Evolutionary conservation across 2,797 vertebrate genomes (phyloP).

Genomic region (Pseudocheirus occidentalis): DNA sequence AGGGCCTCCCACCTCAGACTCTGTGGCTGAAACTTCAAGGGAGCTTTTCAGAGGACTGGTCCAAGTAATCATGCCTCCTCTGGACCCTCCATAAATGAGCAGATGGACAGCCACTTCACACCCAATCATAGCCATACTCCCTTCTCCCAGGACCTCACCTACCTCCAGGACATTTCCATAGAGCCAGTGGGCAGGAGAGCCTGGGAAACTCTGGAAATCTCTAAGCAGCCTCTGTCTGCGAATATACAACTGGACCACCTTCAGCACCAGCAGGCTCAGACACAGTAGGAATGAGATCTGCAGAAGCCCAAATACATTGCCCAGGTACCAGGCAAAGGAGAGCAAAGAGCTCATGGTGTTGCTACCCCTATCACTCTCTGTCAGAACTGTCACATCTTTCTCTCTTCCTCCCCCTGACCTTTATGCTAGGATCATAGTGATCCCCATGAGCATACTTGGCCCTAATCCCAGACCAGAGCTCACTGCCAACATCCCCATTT

Average conservation of each 20-base stretch:
- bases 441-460: neutral
- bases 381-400: too few relatives aligned
- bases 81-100: neutral
- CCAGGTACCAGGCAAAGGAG: conserved; percentile 31
- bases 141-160: neutral
- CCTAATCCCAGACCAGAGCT: neutral
- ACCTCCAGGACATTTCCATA: conserved; percentile 78
- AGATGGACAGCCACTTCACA: neutral
- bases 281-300: conserved; percentile 77
- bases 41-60: neutral
- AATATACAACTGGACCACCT: conserved; percentile 80
- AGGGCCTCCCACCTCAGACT: neutral
- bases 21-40: neutral
- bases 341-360: neutral
- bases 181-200: conserved; percentile 80
- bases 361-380: neutral
- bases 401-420: neutral
- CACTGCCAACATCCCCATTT: neutral
- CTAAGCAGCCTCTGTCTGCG: conserved; percentile 76
- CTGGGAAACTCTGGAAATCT: conserved; percentile 77
- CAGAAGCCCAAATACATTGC: conserved; percentile 67
- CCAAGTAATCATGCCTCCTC: neutral
- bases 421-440: neutral
- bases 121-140: neutral
- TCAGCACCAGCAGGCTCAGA: conserved; percentile 81